Evolutionary conservation across 2,113 vertebrate genomes (phyloP), one percentile per base, ranked within the genome.

Genomic region (Sphyrna mokarran): DNA sequence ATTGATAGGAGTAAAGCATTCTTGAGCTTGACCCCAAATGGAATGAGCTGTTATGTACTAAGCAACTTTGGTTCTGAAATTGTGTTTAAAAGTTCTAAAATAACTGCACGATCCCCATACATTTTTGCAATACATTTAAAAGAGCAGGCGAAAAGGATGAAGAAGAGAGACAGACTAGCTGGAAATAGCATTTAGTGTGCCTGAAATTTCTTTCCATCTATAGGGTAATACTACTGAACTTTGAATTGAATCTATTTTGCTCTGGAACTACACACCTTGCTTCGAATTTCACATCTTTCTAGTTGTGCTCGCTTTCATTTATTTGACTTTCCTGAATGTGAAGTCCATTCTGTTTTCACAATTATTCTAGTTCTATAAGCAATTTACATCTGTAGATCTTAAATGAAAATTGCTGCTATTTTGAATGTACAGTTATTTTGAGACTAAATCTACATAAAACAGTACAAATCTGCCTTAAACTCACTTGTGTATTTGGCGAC

Each of bases 281-380:
- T 58, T 9, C 48, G 26, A 33, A 89, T 89, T 14, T 61, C 54
- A 33, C 11, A 61, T 89, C 86, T 26, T 26, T 3, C 33, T 93
- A 93, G 61, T 37, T 93, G 89, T 66, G 61, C n/a, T 93, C 61
- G 22, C 61, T 20, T 83, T 3, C 78, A 83, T 83, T 68, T n/a
- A 91, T 91, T 91, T 91, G 89, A 91, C 89, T 91, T 63, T n/a
- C n/a, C 58, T 91, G 87, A 29, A 90, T 90, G n/a, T 58, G 37
- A n/a, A 20, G 58, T 40, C 63, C 63, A 23, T 66, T 93, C 33
- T 93, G 37, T 66, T 93, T 93, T 93, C 33, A 37, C 16, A 93
- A 68, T n/a, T 66, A 7, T 37, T 8, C 61, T 95, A 10, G 68
- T 54, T 72, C 33, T 95, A 23, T n/a, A 14, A 90, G 87, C 94